phyloP scores from a whole-genome alignment of 2,888 invertebrate species.

The Ernsta delagoae region DNA sequence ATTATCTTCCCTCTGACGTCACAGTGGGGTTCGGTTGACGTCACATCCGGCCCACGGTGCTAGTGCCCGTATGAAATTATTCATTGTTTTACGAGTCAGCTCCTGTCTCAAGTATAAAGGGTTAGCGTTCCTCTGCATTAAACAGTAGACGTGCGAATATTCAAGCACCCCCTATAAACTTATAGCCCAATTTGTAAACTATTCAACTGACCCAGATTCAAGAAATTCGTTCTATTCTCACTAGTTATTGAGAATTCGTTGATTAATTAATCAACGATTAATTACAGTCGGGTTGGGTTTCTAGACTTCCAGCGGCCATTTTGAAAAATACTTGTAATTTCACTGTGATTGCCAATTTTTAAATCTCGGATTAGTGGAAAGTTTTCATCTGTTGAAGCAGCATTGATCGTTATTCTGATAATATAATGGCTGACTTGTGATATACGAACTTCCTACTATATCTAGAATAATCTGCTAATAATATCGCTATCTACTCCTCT shows the following conservation, averaged over 20 bases:
- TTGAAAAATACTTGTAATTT: no score
- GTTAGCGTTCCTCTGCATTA: slow-evolving; percentile 18
- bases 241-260: background rate
- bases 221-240: slow-evolving; percentile 4
- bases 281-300: no score
- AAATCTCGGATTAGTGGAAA: no score
- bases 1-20: slow-evolving; percentile 17
- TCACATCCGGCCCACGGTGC: slow-evolving; percentile 11
- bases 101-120: slow-evolving; percentile 26
- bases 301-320: no score
- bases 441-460: no score
- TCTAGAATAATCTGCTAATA: no score
- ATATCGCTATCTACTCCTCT: no score
- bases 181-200: slow-evolving; percentile 7
- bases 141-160: slow-evolving; percentile 29
- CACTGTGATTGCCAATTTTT: no score
- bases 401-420: no score
- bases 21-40: slow-evolving; percentile 12
- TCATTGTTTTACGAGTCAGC: slow-evolving; percentile 29
- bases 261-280: no score
- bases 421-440: no score
- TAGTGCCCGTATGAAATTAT: slow-evolving; percentile 26
- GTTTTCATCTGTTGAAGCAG: no score
- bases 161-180: slow-evolving; percentile 19
- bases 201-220: slow-evolving; percentile 17